A percentile compares a stretch with the other conserved stretches of the same genome.
Conservation (phyloP, 2,113 vertebrate species). For the Hippocampus zosterae region DNA sequence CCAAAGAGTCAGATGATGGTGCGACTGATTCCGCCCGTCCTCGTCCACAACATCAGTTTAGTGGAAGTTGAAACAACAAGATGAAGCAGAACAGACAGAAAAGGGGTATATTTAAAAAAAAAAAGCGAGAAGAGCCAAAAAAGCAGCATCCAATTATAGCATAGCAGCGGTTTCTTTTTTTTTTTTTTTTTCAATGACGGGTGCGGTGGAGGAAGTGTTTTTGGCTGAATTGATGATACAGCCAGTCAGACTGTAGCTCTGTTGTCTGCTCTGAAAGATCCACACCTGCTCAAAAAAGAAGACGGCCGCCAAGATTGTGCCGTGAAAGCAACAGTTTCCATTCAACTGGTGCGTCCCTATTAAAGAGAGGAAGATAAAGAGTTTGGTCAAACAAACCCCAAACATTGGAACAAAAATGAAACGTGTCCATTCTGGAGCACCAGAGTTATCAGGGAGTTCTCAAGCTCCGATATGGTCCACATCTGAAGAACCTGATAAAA, state of each 20-base stretch:
- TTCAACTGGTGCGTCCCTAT: not conserved
- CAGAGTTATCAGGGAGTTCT: constrained; percentile 19
- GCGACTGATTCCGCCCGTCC: constrained; percentile 5
- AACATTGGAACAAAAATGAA: constrained; percentile 26
- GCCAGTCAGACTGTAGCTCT: constrained; percentile 16
- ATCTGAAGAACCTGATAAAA: constrained; percentile 36
- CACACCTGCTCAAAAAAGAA: constrained; percentile 12
- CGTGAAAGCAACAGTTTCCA: not conserved
- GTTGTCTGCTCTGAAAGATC: constrained; percentile 17
- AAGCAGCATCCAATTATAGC: constrained; percentile 37
- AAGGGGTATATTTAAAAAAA: not conserved
- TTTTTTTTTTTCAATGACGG: too few relatives aligned
- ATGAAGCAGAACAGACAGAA: not conserved
- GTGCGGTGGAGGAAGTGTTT: not conserved
- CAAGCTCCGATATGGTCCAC: constrained; percentile 7
- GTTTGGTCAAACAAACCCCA: constrained; percentile 48
- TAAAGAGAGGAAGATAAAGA: constrained; percentile 7
- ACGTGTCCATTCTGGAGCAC: constrained; percentile 27
- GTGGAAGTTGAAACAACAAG: not conserved
- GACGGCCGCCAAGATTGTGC: not conserved
- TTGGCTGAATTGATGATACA: constrained; percentile 5
- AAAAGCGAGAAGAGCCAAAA: not conserved
- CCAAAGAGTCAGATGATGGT: constrained; percentile 2
- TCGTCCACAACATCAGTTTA: not conserved
- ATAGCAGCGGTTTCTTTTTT: constrained; percentile 46